Conservation (phyloP, 2,797 vertebrate species). For the Simalia tracyae region DNA sequence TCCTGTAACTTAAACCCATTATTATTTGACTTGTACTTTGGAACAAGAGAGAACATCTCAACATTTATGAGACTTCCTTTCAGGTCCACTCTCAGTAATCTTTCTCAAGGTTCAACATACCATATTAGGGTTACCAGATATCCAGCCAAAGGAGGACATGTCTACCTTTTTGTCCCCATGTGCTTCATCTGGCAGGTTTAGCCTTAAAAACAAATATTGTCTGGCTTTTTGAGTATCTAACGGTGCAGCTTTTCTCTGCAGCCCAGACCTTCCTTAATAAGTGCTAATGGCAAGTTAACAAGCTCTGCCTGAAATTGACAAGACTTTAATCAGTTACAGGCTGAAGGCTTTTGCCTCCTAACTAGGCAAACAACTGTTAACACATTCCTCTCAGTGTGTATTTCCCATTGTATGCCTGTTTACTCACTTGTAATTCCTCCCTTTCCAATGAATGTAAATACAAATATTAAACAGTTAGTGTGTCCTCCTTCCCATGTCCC, state of each 20-base stretch:
- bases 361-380: no score
- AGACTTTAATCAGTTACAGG: no score
- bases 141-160: not conserved
- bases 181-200: not conserved
- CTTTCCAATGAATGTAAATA: no score
- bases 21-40: not conserved
- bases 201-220: not conserved
- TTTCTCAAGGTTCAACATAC: not conserved
- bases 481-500: no score
- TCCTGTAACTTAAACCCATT: not conserved
- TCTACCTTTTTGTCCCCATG: not conserved
- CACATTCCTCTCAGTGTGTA: no score
- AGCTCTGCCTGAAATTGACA: no score
- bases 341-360: no score
- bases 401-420: no score
- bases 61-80: not conserved
- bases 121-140: not conserved
- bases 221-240: not conserved
- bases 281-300: no score
- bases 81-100: not conserved
- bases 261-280: not conserved
- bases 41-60: not conserved
- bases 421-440: no score
- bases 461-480: no score
- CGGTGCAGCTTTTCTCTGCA: not conserved